These are phyloP conservation scores for Triops longicaudatus DNA, from an alignment of 1,140 invertebrate genomes.

Conservation along the genomic window DNA sequence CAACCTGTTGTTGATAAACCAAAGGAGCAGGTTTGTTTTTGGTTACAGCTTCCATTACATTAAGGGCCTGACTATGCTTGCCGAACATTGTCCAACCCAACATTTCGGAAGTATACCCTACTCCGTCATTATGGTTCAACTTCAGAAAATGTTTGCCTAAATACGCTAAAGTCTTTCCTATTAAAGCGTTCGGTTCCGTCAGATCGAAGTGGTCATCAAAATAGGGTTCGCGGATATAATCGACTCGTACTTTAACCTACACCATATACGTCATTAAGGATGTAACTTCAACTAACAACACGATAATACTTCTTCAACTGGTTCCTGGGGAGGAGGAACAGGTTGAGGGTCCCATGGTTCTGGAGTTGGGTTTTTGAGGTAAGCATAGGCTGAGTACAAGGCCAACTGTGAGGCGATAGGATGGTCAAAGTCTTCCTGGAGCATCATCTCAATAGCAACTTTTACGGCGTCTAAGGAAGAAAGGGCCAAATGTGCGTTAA, in stretches of 20 bases:
- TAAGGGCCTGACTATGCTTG: conserved; percentile 52
- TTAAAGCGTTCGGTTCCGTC: conserved; percentile 51
- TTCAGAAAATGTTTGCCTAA: conserved; percentile 44
- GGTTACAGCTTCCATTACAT: conserved; percentile 37
- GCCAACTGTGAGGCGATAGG: conserved; percentile 58
- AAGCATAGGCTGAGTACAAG: conserved; percentile 65
- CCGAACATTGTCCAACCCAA: conserved; percentile 57
- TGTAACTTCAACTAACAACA: conserved; percentile 38
- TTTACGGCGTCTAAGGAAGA: conserved; percentile 53
- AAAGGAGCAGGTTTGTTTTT: conserved; percentile 31
- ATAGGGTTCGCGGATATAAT: conserved; percentile 66
- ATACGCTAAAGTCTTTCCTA: conserved; percentile 67
- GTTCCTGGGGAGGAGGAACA: conserved; percentile 36
- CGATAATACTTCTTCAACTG: conserved; percentile 34
- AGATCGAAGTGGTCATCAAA: conserved; percentile 85
- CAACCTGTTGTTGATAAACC: conserved; percentile 37
- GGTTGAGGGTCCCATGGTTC: conserved; percentile 40
- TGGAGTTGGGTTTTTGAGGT: conserved; percentile 50
- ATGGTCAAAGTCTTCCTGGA: conserved; percentile 78
- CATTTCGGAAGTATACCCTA: conserved; percentile 56
- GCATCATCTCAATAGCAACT: conserved; percentile 67
- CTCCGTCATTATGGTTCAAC: conserved; percentile 38
- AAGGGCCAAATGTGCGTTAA: not conserved
- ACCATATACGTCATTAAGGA: conserved; percentile 39
- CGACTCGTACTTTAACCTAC: conserved; percentile 59